Conservation (phyloP, 1,140 invertebrate species). For the Drosophila neocordata region DNA sequence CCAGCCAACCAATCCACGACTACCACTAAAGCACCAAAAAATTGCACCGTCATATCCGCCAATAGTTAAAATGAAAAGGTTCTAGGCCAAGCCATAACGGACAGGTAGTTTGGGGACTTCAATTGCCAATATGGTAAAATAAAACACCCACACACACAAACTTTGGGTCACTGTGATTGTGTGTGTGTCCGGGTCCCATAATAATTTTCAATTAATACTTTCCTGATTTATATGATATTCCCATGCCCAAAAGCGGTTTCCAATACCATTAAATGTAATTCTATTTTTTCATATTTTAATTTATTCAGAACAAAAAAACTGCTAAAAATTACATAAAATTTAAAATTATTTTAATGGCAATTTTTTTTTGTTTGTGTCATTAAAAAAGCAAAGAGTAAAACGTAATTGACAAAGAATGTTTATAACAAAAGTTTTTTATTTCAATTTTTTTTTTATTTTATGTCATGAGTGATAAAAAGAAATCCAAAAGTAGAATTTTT, state of each 20-base stretch:
- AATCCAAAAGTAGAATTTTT: background rate
- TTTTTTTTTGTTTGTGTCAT: background rate
- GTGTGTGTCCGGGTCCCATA: background rate
- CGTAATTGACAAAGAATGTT: background rate
- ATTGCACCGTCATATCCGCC: constrained; percentile 45
- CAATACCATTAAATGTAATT: background rate
- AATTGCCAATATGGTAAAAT: constrained; percentile 17
- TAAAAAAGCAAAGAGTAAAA: background rate
- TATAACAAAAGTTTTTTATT: background rate
- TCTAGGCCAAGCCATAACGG: background rate
- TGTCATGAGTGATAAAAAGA: background rate
- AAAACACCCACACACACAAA: background rate
- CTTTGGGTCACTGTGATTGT: background rate
- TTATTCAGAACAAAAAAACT: background rate
- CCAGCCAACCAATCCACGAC: too few relatives aligned
- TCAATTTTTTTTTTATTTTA: background rate
- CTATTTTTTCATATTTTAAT: background rate
- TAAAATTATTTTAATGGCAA: background rate
- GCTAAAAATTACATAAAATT: background rate
- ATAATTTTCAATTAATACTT: constrained; percentile 7
- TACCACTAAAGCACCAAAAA: constrained; percentile 5
- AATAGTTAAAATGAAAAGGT: constrained; percentile 14
- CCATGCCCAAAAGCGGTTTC: background rate
- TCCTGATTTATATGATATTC: background rate
- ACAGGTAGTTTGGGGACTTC: constrained; percentile 2